Percentiles rank a stretch among this genome's conserved stretches.
phyloP scores from a whole-genome alignment of 2,888 invertebrate species.

The Platycnemis pennipes region DNA sequence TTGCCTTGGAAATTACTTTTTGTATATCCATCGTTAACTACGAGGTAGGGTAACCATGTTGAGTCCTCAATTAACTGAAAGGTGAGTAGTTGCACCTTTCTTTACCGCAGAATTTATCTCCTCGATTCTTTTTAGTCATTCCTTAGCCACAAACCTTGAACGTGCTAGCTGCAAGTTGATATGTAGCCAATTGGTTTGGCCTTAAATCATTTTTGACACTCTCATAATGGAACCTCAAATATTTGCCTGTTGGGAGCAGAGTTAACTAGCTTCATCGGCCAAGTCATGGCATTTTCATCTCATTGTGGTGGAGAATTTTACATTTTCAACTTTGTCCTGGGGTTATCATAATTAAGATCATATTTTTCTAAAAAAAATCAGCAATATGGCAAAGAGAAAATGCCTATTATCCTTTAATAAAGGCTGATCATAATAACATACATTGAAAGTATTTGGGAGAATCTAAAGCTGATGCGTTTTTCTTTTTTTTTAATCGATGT shows the following conservation, averaged over 20 bases:
- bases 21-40: too few species aligned
- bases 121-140: background rate
- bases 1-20: too few species aligned
- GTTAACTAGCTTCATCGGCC: background rate
- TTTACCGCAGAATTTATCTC: background rate
- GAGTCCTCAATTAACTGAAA: background rate
- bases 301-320: too few species aligned
- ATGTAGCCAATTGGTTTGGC: background rate
- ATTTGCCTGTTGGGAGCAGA: background rate
- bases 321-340: too few species aligned
- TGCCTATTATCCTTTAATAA: too few species aligned
- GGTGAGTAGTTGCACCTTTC: background rate
- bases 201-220: slow-evolving; percentile 24
- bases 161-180: background rate
- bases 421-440: too few species aligned
- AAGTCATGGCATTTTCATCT: background rate
- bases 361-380: too few species aligned
- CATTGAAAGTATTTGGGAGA: too few species aligned
- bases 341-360: too few species aligned
- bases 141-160: background rate
- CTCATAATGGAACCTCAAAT: background rate
- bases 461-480: too few species aligned
- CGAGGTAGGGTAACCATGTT: background rate
- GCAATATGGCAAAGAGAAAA: too few species aligned
- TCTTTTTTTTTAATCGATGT: too few species aligned